Base-by-base conservation (phyloP, 35 echinoderm and acorn worm genomes). In the Lytechinus pictus region DNA sequence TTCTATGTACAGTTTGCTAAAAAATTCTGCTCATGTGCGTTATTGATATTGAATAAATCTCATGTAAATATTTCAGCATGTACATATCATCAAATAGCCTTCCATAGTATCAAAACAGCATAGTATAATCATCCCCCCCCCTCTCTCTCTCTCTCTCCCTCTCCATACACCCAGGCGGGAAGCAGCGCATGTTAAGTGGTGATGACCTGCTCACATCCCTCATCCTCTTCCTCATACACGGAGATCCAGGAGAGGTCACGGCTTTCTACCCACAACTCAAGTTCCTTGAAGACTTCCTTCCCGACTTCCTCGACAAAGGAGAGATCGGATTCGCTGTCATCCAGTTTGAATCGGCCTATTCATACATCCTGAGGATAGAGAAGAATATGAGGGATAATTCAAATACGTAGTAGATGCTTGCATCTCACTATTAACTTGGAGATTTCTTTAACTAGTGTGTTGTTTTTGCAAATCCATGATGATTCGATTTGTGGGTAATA, bases 121-220 rank as follows among this genome's bases (percentile, higher is more conserved):
- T 79, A 8, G 66, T 79, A 44, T 44, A 24, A 79, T 79, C 2
- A 27, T 79, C 21, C 21, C 92, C n/a, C 27, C 54, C 7, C 61
- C 27, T 51, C 28, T 91, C 28, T 56, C 54, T 57, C 54, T 44
- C 33, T 90, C 14, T 90, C n/a, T 44, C 28, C 91, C 28, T 55
- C 54, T 57, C 54, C 54, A 53, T 95, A 27, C 55, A 87, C 58
- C 13, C 94, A 98, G 97, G 97, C 97, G 97, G 96, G 16, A 98
- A 98, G 89, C 88, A 94, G 54, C 89, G 95, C n/a, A 96, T 96
- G 96, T 52, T 98, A 66, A 96, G 96, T 89, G 96, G 96, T 27
- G 97, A 98, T 95, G 97, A 98, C 94, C 95, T 97, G 54, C 86
- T 97, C 27, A 96, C 96, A n/a, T 61, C 96, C 27, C 91, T 97